Evolutionary conservation across 2,888 invertebrate genomes (phyloP).

Genomic region (Dione juno): DNA sequence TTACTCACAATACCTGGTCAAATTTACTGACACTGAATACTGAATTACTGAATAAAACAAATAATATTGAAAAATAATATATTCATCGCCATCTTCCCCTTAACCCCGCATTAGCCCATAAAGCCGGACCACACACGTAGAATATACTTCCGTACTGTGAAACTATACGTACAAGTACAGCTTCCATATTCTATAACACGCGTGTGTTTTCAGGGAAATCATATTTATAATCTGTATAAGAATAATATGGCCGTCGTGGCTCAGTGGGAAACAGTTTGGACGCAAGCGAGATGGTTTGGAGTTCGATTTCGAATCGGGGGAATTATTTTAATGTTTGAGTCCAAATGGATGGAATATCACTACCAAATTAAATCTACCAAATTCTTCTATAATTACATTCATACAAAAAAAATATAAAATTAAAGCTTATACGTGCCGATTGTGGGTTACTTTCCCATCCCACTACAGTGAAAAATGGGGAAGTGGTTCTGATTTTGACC

Average conservation of each 20-base stretch:
- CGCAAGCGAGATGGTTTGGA: too few relatives aligned
- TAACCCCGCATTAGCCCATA: conserved; percentile 37
- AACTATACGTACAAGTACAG: not conserved
- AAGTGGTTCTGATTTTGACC: too few relatives aligned
- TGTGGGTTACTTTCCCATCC: too few relatives aligned
- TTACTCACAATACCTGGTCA: too few relatives aligned
- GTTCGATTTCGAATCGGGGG: too few relatives aligned
- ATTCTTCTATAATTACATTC: not conserved
- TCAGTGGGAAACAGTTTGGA: not conserved
- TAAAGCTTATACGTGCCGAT: too few relatives aligned
- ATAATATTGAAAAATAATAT: not conserved
- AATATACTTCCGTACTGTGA: conserved; percentile 26
- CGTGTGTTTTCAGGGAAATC: conserved; percentile 11
- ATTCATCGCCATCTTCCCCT: conserved; percentile 20
- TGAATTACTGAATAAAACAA: too few relatives aligned
- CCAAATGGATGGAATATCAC: too few relatives aligned
- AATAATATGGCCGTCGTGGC: not conserved
- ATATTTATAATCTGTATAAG: conserved; percentile 5
- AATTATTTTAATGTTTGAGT: too few relatives aligned
- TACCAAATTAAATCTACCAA: not conserved
- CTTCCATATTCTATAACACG: conserved; percentile 3
- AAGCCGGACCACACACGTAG: conserved; percentile 41
- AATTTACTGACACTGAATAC: too few relatives aligned
- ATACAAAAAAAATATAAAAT: not conserved
- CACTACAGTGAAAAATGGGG: too few relatives aligned